Percentiles rank a stretch among this genome's conserved stretches.
Evolutionary conservation across 1,140 invertebrate genomes (phyloP).

Genomic region (Cherax quadricarinatus): DNA sequence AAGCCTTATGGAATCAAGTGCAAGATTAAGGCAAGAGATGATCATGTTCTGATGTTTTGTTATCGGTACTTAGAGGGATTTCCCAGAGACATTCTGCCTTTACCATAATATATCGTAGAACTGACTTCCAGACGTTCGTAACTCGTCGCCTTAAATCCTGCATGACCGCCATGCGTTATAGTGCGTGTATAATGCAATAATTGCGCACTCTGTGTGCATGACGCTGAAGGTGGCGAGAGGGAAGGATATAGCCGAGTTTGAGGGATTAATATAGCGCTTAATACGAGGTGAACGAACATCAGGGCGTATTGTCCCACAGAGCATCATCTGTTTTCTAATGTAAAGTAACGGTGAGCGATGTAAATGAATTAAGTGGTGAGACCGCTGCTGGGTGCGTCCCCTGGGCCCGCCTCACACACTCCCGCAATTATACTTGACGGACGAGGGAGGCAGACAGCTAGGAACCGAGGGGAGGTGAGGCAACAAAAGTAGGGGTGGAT

Average conservation of each 20-base stretch:
- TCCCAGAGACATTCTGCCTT: slow-evolving; percentile 1
- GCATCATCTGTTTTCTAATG: slow-evolving; percentile 70
- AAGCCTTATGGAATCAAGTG: slow-evolving; percentile 32
- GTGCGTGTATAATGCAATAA: not conserved
- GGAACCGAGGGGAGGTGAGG: not conserved
- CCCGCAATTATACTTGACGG: not conserved
- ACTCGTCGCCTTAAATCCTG: not conserved
- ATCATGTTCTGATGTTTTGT: slow-evolving; percentile 51
- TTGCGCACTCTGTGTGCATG: not conserved
- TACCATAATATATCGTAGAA: slow-evolving; percentile 25
- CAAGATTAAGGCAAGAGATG: slow-evolving; percentile 37
- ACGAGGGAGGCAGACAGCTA: not conserved
- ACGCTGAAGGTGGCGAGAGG: not conserved
- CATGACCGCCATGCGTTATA: not conserved
- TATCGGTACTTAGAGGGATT: slow-evolving; percentile 55
- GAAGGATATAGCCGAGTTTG: not conserved
- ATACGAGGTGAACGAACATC: not conserved
- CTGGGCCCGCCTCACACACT: not conserved
- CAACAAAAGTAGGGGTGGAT: too few relatives aligned
- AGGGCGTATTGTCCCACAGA: slow-evolving; percentile 24
- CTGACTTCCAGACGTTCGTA: not conserved
- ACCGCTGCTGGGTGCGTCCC: slow-evolving; percentile 27
- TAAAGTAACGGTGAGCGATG: slow-evolving; percentile 68
- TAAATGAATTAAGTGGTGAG: slow-evolving; percentile 71
- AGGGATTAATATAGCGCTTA: not conserved